These are phyloP conservation scores for Cairina moschata DNA, from an alignment of 2,113 vertebrate species.

Conservation along the genomic window DNA sequence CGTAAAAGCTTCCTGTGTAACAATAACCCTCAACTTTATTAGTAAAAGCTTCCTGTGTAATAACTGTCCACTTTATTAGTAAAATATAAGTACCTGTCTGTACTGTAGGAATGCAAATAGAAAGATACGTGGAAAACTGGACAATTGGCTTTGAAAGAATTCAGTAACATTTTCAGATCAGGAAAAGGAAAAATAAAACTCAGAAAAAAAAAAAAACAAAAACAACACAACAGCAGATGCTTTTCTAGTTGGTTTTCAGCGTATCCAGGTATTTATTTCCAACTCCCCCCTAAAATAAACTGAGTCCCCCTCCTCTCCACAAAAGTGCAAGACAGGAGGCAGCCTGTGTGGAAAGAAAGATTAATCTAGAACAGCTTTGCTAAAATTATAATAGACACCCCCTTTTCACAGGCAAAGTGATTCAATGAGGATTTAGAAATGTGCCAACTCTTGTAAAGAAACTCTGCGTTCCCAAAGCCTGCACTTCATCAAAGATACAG, in stretches of 20 bases:
- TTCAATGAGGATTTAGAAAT: not conserved
- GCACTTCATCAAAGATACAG: not conserved
- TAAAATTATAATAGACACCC: not conserved
- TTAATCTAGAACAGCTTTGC: not conserved
- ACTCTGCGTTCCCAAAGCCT: not conserved
- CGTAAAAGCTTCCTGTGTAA: accelerated
- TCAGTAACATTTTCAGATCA: not conserved
- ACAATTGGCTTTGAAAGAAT: not conserved
- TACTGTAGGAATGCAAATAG: not conserved
- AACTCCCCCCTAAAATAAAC: not conserved
- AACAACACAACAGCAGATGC: not conserved
- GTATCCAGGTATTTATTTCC: not conserved
- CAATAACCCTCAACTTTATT: not conserved
- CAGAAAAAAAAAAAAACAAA: not conserved
- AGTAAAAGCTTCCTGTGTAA: not conserved
- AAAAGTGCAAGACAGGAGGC: not conserved
- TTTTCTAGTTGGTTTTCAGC: not conserved
- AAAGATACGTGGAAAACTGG: not conserved
- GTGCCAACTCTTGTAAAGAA: not conserved
- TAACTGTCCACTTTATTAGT: not conserved
- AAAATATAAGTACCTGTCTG: not conserved
- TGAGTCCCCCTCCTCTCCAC: not conserved
- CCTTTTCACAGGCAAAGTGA: not conserved
- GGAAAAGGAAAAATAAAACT: not conserved
- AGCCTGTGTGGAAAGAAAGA: not conserved